Conservation (phyloP, 2,797 vertebrate species). For the Botia kubotai region DNA sequence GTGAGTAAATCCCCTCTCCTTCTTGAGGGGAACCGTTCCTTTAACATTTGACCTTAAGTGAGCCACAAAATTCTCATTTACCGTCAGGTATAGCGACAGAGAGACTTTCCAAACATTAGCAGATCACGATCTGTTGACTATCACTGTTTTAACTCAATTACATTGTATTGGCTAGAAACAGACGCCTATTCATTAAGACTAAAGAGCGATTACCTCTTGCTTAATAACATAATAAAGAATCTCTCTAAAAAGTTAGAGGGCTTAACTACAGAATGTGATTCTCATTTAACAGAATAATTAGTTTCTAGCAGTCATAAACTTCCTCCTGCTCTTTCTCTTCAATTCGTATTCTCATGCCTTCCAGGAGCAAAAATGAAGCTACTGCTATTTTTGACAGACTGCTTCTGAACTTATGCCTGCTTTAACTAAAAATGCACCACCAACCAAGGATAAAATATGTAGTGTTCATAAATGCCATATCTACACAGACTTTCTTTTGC, state of each 20-base stretch:
- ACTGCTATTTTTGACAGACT: constrained; percentile 18
- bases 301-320: constrained; percentile 20
- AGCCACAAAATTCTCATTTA: constrained; percentile 14
- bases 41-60: not conserved
- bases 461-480: constrained; percentile 3
- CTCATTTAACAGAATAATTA: constrained; percentile 50
- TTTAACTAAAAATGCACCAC: not conserved
- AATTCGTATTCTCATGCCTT: constrained; percentile 25
- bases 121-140: constrained; percentile 38
- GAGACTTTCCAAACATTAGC: constrained; percentile 6
- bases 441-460: not conserved
- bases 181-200: not conserved
- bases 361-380: constrained; percentile 14
- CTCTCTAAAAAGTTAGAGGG: not conserved
- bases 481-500: not conserved
- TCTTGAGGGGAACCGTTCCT: too few species aligned
- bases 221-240: constrained; percentile 35
- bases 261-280: constrained; percentile 14
- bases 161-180: constrained; percentile 11
- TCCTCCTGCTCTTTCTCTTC: not conserved
- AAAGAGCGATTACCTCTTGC: constrained; percentile 29
- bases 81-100: constrained; percentile 23
- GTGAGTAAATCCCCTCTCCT: too few species aligned
- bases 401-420: constrained; percentile 7
- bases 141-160: constrained; percentile 10